Conservation (phyloP, 2,113 vertebrate genomes). For the Eurystomus gularis region DNA sequence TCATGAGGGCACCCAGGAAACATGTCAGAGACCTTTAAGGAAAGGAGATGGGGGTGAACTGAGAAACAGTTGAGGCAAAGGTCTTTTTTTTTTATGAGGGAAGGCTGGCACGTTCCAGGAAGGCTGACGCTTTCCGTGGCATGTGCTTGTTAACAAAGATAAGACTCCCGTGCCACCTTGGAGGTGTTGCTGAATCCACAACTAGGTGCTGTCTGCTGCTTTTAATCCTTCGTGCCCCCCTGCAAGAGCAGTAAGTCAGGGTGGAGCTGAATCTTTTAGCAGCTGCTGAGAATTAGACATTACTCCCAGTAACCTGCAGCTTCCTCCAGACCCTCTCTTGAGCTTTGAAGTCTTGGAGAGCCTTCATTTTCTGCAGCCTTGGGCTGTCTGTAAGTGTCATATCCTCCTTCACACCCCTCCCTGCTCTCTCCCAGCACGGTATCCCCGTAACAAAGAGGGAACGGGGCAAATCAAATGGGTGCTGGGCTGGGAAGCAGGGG, state of each 20-base stretch:
- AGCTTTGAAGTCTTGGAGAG: background rate
- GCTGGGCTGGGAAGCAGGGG: background rate
- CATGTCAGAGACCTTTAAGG: background rate
- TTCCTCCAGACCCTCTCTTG: background rate
- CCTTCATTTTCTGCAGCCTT: background rate
- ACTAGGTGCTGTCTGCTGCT: background rate
- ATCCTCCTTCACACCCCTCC: background rate
- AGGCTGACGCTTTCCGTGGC: background rate
- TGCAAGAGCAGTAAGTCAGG: background rate
- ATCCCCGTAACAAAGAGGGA: background rate
- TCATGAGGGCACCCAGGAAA: background rate
- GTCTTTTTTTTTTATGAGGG: background rate
- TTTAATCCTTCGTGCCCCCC: background rate
- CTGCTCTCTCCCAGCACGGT: rapidly evolving
- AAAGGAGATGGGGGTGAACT: background rate
- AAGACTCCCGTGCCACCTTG: background rate
- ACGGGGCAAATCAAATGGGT: background rate
- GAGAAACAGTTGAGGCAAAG: conserved; percentile 3
- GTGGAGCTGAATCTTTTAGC: background rate
- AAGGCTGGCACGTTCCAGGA: background rate
- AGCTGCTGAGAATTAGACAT: background rate
- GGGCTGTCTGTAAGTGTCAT: background rate
- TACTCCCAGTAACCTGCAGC: background rate
- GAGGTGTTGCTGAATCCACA: background rate
- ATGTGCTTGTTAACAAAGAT: background rate